Conservation (phyloP, 2,113 vertebrate genomes). For the Epinephelus cyanopodus region DNA sequence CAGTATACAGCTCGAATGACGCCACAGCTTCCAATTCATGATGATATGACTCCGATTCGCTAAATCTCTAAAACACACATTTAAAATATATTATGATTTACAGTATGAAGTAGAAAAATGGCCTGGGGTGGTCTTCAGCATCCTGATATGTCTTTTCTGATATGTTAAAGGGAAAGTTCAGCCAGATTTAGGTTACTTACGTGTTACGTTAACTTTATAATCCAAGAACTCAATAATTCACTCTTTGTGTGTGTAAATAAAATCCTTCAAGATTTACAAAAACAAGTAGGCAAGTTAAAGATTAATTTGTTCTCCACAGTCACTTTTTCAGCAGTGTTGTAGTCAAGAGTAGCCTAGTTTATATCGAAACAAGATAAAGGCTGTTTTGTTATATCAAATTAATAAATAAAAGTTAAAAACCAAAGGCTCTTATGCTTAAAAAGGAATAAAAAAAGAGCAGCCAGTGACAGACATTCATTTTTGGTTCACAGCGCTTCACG, state of each 20-base stretch:
- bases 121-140: conserved; percentile 53
- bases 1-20: conserved; percentile 71
- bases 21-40: conserved; percentile 53
- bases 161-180: conserved; percentile 73
- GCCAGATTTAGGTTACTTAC: conserved; percentile 50
- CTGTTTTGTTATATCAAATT: neutral
- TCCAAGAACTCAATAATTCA: conserved; percentile 1
- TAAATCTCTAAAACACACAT: conserved; percentile 48
- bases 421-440: no score
- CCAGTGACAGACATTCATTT: neutral
- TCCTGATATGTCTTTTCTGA: conserved; percentile 74
- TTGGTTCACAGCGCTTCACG: neutral
- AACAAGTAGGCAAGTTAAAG: conserved; percentile 9
- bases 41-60: conserved; percentile 49
- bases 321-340: conserved; percentile 50
- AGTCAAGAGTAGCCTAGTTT: conserved; percentile 1
- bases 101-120: conserved; percentile 67
- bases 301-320: conserved; percentile 7
- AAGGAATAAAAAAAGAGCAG: no score
- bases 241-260: conserved; percentile 4
- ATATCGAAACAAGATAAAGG: neutral
- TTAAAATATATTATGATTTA: conserved; percentile 61
- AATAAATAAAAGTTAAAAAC: neutral
- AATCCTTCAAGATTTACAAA: neutral
- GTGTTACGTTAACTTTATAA: conserved; percentile 25